Evolutionary conservation across 2,797 vertebrate genomes (phyloP).

Genomic region (Hafferia zeledoni): DNA sequence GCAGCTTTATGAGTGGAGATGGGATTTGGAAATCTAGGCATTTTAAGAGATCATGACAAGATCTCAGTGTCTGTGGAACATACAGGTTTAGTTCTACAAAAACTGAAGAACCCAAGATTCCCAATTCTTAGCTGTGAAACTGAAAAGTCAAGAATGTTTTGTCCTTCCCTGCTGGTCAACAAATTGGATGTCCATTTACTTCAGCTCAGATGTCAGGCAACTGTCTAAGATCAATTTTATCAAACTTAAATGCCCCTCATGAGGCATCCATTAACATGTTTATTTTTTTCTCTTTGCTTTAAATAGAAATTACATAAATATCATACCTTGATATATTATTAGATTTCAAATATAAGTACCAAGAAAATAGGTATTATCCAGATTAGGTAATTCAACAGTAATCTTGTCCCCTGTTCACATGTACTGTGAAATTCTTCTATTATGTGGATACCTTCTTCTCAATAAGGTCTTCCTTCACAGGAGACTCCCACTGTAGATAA

Average conservation of each 20-base stretch:
- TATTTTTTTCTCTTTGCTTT: neutral
- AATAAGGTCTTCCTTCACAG: neutral
- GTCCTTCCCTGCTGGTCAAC: neutral
- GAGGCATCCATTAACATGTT: neutral
- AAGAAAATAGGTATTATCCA: neutral
- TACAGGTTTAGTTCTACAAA: neutral
- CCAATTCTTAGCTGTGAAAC: neutral
- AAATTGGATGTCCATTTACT: neutral
- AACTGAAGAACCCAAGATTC: neutral
- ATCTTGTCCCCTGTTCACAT: neutral
- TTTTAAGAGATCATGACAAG: neutral
- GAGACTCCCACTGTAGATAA: neutral
- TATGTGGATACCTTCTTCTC: neutral
- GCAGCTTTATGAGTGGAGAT: neutral
- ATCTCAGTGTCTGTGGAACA: neutral
- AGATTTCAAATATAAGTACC: neutral
- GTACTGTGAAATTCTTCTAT: neutral
- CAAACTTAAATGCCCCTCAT: neutral
- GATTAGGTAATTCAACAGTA: neutral
- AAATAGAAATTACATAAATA: neutral
- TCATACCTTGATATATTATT: neutral
- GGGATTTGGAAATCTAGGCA: neutral
- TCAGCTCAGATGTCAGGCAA: neutral
- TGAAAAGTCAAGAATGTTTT: neutral
- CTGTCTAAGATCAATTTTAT: neutral